These are phyloP conservation scores for Heliconius nattereri DNA, from an alignment of 1,140 invertebrate species.

Conservation along the genomic window DNA sequence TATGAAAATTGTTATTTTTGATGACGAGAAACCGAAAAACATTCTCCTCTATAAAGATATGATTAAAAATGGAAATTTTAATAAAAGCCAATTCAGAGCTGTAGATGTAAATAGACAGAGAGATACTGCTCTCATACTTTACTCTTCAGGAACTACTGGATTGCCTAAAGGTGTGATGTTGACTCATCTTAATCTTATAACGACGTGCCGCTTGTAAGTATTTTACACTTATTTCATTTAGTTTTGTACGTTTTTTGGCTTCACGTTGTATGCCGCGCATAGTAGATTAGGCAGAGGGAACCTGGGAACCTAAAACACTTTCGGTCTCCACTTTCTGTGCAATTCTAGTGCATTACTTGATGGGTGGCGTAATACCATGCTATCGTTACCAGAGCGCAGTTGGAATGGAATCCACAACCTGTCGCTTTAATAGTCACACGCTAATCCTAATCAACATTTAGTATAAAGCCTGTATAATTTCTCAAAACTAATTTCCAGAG, in stretches of 20 bases:
- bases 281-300: not conserved
- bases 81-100: constrained; percentile 50
- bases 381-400: too few relatives aligned
- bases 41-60: constrained; percentile 46
- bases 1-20: constrained; percentile 49
- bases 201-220: constrained; percentile 46
- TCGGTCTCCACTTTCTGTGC: too few relatives aligned
- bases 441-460: too few relatives aligned
- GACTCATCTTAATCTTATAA: constrained; percentile 84
- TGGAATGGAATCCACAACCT: too few relatives aligned
- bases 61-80: constrained; percentile 30
- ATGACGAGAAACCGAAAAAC: constrained; percentile 40
- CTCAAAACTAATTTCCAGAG: constrained; percentile 22
- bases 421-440: too few relatives aligned
- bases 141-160: constrained; percentile 88
- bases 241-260: too few relatives aligned
- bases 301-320: too few relatives aligned
- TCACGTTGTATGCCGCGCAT: not conserved
- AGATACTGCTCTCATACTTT: constrained; percentile 74
- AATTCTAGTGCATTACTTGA: too few relatives aligned
- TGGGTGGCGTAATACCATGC: too few relatives aligned
- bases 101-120: constrained; percentile 52
- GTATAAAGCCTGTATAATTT: too few relatives aligned
- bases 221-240: not conserved
- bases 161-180: constrained; percentile 90